A percentile compares a stretch with the other conserved stretches of the same genome.
Evolutionary conservation across 2,797 vertebrate species (phyloP).

Genomic region (Megaceryle alcyon): DNA sequence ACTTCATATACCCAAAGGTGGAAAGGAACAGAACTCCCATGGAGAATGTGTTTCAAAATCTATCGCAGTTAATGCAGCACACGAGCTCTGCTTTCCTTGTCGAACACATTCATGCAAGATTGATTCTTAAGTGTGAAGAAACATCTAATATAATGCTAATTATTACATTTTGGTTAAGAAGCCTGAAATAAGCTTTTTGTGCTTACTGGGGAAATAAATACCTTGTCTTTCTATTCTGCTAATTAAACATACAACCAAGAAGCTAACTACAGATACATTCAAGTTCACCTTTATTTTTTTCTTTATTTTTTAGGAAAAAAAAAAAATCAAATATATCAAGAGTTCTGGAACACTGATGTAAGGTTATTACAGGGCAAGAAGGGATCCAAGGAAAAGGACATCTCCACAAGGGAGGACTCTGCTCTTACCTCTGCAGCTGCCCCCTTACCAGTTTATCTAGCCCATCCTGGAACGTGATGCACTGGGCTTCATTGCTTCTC

Average conservation of each 20-base stretch:
- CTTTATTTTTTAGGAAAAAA: neutral
- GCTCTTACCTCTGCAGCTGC: slow-evolving; percentile 58
- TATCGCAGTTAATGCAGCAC: neutral
- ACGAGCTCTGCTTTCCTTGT: neutral
- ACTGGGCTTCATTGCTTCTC: slow-evolving; percentile 9
- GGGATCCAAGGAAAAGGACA: neutral
- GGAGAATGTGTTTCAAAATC: neutral
- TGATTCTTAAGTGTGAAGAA: neutral
- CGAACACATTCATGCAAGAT: neutral
- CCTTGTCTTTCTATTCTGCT: neutral
- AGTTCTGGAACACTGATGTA: neutral
- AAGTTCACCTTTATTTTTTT: neutral
- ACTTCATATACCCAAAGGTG: neutral
- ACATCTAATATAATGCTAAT: neutral
- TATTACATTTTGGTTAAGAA: neutral
- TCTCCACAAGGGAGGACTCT: neutral
- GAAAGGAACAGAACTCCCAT: neutral
- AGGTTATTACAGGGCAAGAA: neutral
- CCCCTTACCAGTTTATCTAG: neutral
- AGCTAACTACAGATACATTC: neutral
- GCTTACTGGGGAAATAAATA: neutral
- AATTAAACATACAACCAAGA: neutral
- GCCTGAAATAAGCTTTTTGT: neutral
- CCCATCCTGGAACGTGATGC: slow-evolving; percentile 14
- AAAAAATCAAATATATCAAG: neutral